phyloP scores from a whole-genome alignment of 2,797 vertebrate genomes.

The Hydrophis major region DNA sequence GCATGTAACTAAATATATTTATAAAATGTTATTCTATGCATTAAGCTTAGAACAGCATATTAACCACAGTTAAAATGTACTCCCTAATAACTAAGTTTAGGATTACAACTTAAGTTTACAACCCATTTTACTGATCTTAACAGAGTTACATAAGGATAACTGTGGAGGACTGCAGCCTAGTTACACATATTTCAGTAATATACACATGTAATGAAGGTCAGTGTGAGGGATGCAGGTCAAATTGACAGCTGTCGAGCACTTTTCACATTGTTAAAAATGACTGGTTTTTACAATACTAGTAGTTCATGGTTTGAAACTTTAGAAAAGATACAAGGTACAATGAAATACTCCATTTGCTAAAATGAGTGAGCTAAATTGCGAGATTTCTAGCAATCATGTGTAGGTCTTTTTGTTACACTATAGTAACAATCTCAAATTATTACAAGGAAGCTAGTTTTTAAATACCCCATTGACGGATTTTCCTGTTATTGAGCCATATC shows the following conservation, averaged over 20 bases:
- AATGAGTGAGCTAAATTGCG: constrained; percentile 30
- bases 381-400: not conserved
- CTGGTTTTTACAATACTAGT: constrained; percentile 59
- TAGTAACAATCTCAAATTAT: not conserved
- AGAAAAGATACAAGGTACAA: constrained; percentile 17
- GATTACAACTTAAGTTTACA: not conserved
- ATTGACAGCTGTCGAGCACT: constrained; percentile 52
- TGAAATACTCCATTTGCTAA: constrained; percentile 45
- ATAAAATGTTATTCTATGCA: constrained; percentile 17
- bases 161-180: not conserved
- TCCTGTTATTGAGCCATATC: not conserved
- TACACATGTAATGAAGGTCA: constrained; percentile 36
- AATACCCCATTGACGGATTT: not conserved
- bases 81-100: constrained; percentile 10
- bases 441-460: not conserved
- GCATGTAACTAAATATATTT: constrained; percentile 25
- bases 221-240: constrained; percentile 57
- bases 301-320: constrained; percentile 51
- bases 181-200: constrained; percentile 21
- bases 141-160: not conserved
- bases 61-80: not conserved
- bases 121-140: constrained; percentile 8
- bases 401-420: not conserved
- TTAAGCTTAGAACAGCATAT: constrained; percentile 12
- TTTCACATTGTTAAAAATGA: constrained; percentile 60